phyloP scores from a whole-genome alignment of 2,888 invertebrate genomes.

The Phaedon cochleariae region DNA sequence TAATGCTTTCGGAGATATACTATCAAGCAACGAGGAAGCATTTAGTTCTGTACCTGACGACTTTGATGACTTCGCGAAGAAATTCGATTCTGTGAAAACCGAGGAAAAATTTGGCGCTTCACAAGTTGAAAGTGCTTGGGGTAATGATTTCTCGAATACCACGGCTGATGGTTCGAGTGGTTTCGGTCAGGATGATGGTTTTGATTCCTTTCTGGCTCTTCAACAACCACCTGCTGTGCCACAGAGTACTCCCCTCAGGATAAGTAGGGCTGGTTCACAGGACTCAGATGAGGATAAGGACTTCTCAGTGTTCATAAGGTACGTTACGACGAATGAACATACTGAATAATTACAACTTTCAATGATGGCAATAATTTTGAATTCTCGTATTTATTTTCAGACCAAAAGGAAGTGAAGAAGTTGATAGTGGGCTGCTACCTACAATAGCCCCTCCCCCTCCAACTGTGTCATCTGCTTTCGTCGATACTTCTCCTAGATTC shows the following conservation, averaged over 20 bases:
- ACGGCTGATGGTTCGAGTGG: slow-evolving; percentile 61
- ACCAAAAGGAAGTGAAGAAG: slow-evolving; percentile 66
- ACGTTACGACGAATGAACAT: slow-evolving; percentile 36
- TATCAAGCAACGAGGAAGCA: slow-evolving; percentile 3
- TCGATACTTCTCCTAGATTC: slow-evolving; percentile 72
- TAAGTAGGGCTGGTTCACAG: slow-evolving; percentile 71
- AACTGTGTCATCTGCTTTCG: slow-evolving; percentile 63
- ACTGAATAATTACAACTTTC: background rate
- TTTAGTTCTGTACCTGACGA: slow-evolving; percentile 62
- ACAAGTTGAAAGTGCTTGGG: slow-evolving; percentile 59
- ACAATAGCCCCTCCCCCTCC: slow-evolving; percentile 78
- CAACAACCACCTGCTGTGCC: slow-evolving; percentile 76
- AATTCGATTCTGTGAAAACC: slow-evolving; percentile 78
- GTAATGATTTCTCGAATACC: slow-evolving; percentile 42
- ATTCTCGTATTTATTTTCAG: slow-evolving; percentile 56
- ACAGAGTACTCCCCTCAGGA: slow-evolving; percentile 71
- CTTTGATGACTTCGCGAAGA: slow-evolving; percentile 90
- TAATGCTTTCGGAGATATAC: slow-evolving; percentile 13
- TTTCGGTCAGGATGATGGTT: slow-evolving; percentile 77
- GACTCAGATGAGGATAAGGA: slow-evolving; percentile 83
- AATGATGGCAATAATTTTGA: too few species aligned
- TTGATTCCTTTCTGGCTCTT: slow-evolving; percentile 84
- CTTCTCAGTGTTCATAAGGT: slow-evolving; percentile 84
- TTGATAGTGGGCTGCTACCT: slow-evolving; percentile 70
- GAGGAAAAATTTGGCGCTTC: slow-evolving; percentile 55